phyloP scores from a whole-genome alignment of 92 coral and sea anemone species.

The Phenganax marumi region DNA sequence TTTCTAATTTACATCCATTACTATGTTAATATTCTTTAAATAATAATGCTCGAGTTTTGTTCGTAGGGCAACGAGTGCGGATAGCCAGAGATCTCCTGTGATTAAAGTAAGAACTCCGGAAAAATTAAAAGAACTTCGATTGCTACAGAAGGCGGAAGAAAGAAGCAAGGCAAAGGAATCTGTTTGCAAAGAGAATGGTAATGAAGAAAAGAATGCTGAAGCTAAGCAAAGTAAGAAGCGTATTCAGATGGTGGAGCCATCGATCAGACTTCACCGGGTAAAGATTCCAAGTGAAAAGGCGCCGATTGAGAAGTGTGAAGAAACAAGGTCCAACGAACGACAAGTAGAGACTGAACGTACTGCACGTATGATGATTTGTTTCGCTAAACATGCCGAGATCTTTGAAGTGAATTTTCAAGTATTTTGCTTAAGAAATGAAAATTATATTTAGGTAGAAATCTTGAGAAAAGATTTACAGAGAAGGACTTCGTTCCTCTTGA shows the following conservation, averaged over 20 bases:
- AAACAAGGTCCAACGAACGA: too few relatives aligned
- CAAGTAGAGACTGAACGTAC: too few relatives aligned
- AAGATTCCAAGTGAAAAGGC: too few relatives aligned
- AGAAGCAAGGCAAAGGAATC: background rate
- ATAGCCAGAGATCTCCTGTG: conserved; percentile 24
- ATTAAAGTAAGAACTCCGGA: conserved; percentile 36
- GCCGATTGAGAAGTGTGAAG: too few relatives aligned
- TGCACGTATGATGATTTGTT: too few relatives aligned
- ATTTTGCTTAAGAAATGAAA: too few relatives aligned
- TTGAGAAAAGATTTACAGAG: too few relatives aligned
- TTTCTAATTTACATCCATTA: background rate
- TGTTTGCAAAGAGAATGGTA: background rate
- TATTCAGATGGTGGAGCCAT: background rate
- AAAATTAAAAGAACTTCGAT: conserved; percentile 24
- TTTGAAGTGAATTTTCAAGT: too few relatives aligned
- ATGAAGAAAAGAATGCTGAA: background rate
- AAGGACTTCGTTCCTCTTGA: too few relatives aligned
- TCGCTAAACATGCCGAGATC: too few relatives aligned
- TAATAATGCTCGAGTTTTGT: background rate
- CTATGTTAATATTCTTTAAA: background rate
- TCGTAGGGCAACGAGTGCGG: background rate
- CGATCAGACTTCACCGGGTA: too few relatives aligned
- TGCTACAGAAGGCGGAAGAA: conserved; percentile 2
- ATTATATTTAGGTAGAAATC: too few relatives aligned
- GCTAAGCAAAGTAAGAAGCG: background rate